These are phyloP conservation scores for Macroteleia sp. DNA, from an alignment of 2,888 invertebrate genomes.

Conservation along the genomic window DNA sequence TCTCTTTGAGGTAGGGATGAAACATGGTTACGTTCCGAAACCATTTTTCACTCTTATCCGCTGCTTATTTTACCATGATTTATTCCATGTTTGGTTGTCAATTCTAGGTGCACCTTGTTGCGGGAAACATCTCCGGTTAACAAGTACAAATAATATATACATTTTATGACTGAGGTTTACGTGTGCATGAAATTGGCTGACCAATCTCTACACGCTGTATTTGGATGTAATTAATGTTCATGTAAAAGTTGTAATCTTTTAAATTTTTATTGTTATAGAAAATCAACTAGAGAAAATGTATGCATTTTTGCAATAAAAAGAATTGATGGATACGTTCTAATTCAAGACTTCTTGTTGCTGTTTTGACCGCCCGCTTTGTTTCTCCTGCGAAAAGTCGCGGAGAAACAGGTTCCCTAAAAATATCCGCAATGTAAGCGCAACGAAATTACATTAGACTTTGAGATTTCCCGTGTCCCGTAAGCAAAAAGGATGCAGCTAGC, in stretches of 20 bases:
- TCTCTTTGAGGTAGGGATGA: too few species aligned
- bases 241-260: too few species aligned
- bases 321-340: too few species aligned
- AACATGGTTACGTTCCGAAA: not conserved
- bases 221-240: too few species aligned
- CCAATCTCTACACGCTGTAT: too few species aligned
- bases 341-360: constrained; percentile 10
- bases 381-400: constrained; percentile 26
- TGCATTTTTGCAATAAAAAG: too few species aligned
- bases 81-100: not conserved
- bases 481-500: constrained; percentile 48
- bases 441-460: constrained; percentile 65
- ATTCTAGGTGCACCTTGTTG: not conserved
- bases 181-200: too few species aligned
- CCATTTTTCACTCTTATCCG: constrained; percentile 9
- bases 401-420: constrained; percentile 62
- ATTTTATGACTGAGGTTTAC: too few species aligned
- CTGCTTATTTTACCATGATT: constrained; percentile 22
- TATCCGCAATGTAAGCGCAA: constrained; percentile 35
- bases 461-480: constrained; percentile 40
- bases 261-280: too few species aligned
- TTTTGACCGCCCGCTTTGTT: constrained; percentile 30
- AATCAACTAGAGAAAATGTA: too few species aligned
- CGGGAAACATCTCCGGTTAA: constrained; percentile 5
- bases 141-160: not conserved